Conservation (phyloP, 1,140 invertebrate species). For the Drosophila takahashii region DNA sequence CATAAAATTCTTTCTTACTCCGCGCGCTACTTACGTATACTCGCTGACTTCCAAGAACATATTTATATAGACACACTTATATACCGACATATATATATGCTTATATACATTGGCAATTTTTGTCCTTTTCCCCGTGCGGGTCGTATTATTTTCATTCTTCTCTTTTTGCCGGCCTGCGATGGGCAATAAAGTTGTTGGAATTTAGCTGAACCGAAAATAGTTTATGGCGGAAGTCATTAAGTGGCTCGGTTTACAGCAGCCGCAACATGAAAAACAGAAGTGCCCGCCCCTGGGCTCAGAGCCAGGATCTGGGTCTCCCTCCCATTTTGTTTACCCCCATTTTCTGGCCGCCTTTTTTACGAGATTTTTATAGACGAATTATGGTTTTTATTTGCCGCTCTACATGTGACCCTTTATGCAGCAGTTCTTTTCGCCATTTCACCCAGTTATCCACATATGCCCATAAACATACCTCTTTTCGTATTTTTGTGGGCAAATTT, state of each 20-base stretch:
- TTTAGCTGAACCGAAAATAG: constrained; percentile 83
- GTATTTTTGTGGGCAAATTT: constrained; percentile 51
- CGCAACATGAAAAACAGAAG: constrained; percentile 83
- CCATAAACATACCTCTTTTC: constrained; percentile 9
- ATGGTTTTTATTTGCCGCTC: constrained; percentile 81
- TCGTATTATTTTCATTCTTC: constrained; percentile 52
- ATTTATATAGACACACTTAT: constrained; percentile 11
- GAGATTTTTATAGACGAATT: constrained; percentile 83
- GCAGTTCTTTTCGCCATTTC: constrained; percentile 41
- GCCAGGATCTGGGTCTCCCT: constrained; percentile 7
- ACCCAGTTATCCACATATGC: constrained; percentile 8
- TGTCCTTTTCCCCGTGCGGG: constrained; percentile 64
- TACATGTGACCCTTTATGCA: constrained; percentile 62
- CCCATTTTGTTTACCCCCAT: constrained; percentile 20
- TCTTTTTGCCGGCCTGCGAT: constrained; percentile 16
- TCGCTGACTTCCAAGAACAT: constrained; percentile 9
- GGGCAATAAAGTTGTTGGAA: constrained; percentile 83
- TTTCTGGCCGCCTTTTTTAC: constrained; percentile 70
- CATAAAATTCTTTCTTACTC: constrained; percentile 72
- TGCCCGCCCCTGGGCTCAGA: constrained; percentile 57
- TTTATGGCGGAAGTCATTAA: constrained; percentile 83
- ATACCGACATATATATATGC: background rate
- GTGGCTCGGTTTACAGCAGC: constrained; percentile 83
- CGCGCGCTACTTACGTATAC: constrained; percentile 38
- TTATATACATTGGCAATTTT: constrained; percentile 66